Evolutionary conservation across 2,113 vertebrate genomes (phyloP), one percentile per base, ranked within the genome.

Genomic region (Nicator chloris): DNA sequence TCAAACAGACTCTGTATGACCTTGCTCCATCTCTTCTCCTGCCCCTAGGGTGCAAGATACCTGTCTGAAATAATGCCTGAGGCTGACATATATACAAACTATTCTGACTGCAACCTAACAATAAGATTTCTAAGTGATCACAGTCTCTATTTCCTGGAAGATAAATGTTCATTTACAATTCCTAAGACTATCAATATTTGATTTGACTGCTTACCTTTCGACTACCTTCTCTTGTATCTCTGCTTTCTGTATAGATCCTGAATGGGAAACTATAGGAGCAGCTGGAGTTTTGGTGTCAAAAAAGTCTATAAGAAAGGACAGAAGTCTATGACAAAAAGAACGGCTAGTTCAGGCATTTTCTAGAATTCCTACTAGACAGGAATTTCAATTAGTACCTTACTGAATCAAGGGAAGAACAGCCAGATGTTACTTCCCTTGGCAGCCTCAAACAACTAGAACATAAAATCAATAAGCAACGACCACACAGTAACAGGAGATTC

Each of bases 201-300:
- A 65, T 73, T 7, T 45, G 27, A 39, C 39, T 85, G 40, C 93
- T 95, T 95, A 98, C 98, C 98, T 99, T 80, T 99, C 98, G 2
- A 97, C 44, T 59, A 70, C 54, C 75, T 98, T 99, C 79, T 98
- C 98, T 15, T 98, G 97, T 40, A 96, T 80, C 37, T 99, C 98
- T 70, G 99, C 97, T 96, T 99, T 99, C 72, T 98, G 98, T 91
- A 99, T 98, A 33, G 99, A 99, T 28, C 99, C 99, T 2, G 99
- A 99, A 86, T 99, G 99, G 44, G 98, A 98, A 66, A 98, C 96
- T 68, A 98, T 8, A 44, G 98, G 98, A 30, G 96, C 92, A 49
- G 98, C 63, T 27, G 98, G 96, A 88, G 98, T 95, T 78, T 98
- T 96, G 91, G 97, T 98, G 96, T 99, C 98, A 95, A 99, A 98